Base-by-base conservation (phyloP, 2,888 invertebrate genomes). In the Stenurella melanura region DNA sequence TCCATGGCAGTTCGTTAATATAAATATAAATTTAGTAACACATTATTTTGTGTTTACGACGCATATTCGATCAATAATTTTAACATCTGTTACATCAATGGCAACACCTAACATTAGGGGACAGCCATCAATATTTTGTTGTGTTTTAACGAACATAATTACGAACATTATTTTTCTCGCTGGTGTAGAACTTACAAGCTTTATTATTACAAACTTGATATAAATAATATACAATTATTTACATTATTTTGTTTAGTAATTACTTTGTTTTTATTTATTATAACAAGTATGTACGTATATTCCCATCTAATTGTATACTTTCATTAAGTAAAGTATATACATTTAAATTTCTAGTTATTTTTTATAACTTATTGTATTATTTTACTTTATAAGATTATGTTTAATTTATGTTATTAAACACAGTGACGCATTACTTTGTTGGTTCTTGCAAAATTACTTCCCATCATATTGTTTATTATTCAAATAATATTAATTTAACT, bases 241-340 rank as follows among this genome's bases (percentile, higher is more conserved):
- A 71, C 73, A 81, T 80, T 80, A 83, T 81, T 79, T 78, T 57
- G 75, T 79, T 75, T 76, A 57, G 80, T 83, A 81, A 82, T 83
- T 82, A 82, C 76, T 78, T 81, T 82, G 80, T 83, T 82, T 80
- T 81, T 82, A 82, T 82, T 81, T 82, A 80, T 77, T 81, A 80
- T 81, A 79, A 80, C 80, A 73, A 73, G 81, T 77, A 77, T 73
- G 75, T 78, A 79, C 73, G 74, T 79, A 76, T 75, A 75, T 77
- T 78, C 80, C 73, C 79, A 82, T 72, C 77, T 85, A 85, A 85
- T 85, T 86, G 81, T 79, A 83, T 83, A 85, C 84, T 85, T 85
- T 85, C 84, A 82, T 82, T 82, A 80, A 76, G 63, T 67, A 72
- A 82, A 81, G 79, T 81, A 81, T 81, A 80, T 80, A 78, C 77